Evolutionary conservation across 1,140 invertebrate species (phyloP).

Genomic region (Whitmania pigra): DNA sequence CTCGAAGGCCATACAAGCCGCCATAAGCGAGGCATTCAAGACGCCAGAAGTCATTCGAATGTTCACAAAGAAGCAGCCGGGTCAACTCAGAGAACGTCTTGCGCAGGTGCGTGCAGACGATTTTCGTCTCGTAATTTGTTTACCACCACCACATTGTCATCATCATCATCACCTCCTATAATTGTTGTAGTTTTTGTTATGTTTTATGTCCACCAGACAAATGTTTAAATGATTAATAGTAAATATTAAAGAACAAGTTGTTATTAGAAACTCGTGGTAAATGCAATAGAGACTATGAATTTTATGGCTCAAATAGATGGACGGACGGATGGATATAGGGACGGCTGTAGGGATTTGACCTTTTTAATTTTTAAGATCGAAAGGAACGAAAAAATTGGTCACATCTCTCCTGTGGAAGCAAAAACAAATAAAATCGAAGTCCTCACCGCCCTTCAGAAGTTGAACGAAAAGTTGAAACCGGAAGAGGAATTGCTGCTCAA

Average conservation of each 20-base stretch:
- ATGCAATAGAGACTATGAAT: slow-evolving; percentile 5
- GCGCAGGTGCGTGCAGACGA: slow-evolving; percentile 35
- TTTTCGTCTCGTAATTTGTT: neutral
- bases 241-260: too few species aligned
- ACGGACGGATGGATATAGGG: too few species aligned
- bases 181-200: too few species aligned
- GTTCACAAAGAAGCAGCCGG: slow-evolving; percentile 63
- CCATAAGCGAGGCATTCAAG: slow-evolving; percentile 62
- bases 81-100: slow-evolving; percentile 52
- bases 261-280: too few species aligned
- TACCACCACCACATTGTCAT: neutral
- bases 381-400: slow-evolving; percentile 45
- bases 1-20: slow-evolving; percentile 58
- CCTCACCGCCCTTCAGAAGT: slow-evolving; percentile 54
- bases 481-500: slow-evolving; percentile 52
- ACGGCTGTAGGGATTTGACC: neutral
- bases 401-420: slow-evolving; percentile 36
- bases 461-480: slow-evolving; percentile 53
- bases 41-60: slow-evolving; percentile 63
- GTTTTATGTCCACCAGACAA: neutral
- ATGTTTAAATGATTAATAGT: neutral
- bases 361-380: slow-evolving; percentile 36
- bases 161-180: neutral
- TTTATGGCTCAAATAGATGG: neutral
- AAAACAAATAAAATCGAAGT: slow-evolving; percentile 51